A percentile compares a stretch with the other conserved stretches of the same genome.
Evolutionary conservation across 2,888 invertebrate genomes (phyloP).

Genomic region (Philaethria dido): DNA sequence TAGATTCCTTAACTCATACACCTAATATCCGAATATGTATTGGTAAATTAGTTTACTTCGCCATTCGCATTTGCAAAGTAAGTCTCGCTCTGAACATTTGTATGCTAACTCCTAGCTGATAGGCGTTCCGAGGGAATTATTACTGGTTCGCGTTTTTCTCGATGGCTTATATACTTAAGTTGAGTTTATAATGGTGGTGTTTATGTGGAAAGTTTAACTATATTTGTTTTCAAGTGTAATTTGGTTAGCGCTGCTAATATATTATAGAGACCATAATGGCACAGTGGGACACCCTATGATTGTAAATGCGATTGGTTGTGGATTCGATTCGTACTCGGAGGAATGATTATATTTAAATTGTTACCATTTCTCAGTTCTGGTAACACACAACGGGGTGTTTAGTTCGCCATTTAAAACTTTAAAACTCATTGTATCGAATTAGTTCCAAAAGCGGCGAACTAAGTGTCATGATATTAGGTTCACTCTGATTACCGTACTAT

Average conservation of each 20-base stretch:
- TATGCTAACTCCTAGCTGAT: slow-evolving; percentile 18
- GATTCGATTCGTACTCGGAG: too few relatives aligned
- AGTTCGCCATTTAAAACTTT: not conserved
- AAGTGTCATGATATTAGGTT: too few relatives aligned
- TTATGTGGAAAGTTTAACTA: not conserved
- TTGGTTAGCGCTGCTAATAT: not conserved
- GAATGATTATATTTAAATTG: too few relatives aligned
- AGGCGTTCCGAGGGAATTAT: slow-evolving; percentile 13
- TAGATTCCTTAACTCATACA: too few relatives aligned
- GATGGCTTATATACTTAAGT: slow-evolving; percentile 12
- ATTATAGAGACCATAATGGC: not conserved
- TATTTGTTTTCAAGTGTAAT: not conserved
- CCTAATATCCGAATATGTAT: not conserved
- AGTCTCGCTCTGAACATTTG: slow-evolving; percentile 11
- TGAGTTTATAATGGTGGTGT: not conserved
- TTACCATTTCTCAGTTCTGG: not conserved
- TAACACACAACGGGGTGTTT: not conserved
- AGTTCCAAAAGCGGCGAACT: too few relatives aligned
- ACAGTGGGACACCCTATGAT: not conserved
- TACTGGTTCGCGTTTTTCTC: slow-evolving; percentile 12
- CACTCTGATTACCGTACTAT: too few relatives aligned
- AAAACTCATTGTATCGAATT: too few relatives aligned
- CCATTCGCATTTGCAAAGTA: slow-evolving; percentile 9
- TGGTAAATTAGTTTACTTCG: not conserved
- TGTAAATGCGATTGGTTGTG: not conserved